These are phyloP conservation scores for Proterorhinus semilunaris DNA, from an alignment of 2,113 vertebrate genomes.

Conservation along the genomic window DNA sequence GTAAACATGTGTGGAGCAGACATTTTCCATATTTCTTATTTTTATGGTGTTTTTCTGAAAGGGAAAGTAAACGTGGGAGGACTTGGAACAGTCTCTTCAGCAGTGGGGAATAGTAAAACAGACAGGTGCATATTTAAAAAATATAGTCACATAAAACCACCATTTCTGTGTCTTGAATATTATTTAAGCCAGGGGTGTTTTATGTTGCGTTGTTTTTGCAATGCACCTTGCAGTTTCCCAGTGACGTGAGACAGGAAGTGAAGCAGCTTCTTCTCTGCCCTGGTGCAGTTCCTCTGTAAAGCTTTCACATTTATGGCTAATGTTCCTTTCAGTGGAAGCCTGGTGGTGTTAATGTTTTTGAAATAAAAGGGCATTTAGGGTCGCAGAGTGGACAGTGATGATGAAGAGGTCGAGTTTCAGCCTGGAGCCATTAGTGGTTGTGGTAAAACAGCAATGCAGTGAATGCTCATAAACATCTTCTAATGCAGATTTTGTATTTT, in stretches of 20 bases:
- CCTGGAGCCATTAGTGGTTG: slow-evolving; percentile 27
- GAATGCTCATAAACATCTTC: slow-evolving; percentile 17
- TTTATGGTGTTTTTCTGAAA: not conserved
- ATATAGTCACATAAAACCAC: not conserved
- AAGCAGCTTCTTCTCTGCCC: not conserved
- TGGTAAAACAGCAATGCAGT: slow-evolving; percentile 9
- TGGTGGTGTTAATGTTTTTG: not conserved
- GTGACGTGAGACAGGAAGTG: not conserved
- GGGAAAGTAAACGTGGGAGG: not conserved
- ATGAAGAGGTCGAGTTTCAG: slow-evolving; percentile 15
- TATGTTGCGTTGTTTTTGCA: not conserved
- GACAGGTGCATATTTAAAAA: not conserved
- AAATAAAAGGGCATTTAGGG: slow-evolving; percentile 9
- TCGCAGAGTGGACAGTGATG: slow-evolving; percentile 17
- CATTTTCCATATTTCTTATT: not conserved
- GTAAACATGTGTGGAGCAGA: not conserved
- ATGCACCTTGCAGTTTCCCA: not conserved
- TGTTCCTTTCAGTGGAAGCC: not conserved
- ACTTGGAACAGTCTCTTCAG: not conserved
- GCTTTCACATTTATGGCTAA: not conserved
- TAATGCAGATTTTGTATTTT: not conserved
- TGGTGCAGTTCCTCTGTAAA: not conserved
- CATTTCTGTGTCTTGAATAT: not conserved
- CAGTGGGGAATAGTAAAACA: not conserved
- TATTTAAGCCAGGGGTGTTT: not conserved